A percentile compares a stretch with the other conserved stretches of the same genome.
These are phyloP conservation scores for Atherinomorus stipes DNA, from an alignment of 2,113 vertebrate species.

Conservation along the genomic window DNA sequence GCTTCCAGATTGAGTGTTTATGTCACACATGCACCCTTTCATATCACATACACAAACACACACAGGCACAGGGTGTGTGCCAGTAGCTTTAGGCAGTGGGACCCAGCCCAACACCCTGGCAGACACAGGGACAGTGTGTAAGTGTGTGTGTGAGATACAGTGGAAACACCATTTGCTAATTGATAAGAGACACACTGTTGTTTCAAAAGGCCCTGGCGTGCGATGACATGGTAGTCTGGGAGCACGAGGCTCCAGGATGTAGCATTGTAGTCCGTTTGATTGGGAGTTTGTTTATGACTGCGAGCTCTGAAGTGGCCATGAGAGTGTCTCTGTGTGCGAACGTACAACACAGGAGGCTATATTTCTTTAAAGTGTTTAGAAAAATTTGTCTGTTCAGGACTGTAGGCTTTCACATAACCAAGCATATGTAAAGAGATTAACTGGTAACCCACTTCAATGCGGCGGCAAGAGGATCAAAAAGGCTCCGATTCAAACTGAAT, in stretches of 20 bases:
- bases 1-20: constrained; percentile 74
- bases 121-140: constrained; percentile 54
- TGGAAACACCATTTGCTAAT: constrained; percentile 75
- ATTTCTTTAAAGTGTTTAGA: constrained; percentile 55
- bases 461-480: constrained; percentile 73
- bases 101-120: constrained; percentile 71
- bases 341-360: constrained; percentile 20
- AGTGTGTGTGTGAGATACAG: constrained; percentile 51
- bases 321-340: constrained; percentile 31
- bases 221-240: constrained; percentile 64
- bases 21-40: constrained; percentile 73
- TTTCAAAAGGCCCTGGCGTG: constrained; percentile 69
- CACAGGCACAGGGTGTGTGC: constrained; percentile 61
- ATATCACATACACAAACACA: constrained; percentile 59
- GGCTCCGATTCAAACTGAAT: constrained; percentile 73
- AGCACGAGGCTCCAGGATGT: constrained; percentile 60
- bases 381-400: constrained; percentile 49
- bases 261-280: constrained; percentile 36
- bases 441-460: constrained; percentile 68
- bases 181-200: constrained; percentile 77
- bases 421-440: constrained; percentile 80
- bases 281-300: constrained; percentile 57
- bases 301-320: constrained; percentile 46
- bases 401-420: constrained; percentile 60
- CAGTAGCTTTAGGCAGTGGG: constrained; percentile 79